Percentiles rank a stretch among this genome's conserved stretches.
Conservation (phyloP, 2,797 vertebrate species). For the Anolis apletophallus region DNA sequence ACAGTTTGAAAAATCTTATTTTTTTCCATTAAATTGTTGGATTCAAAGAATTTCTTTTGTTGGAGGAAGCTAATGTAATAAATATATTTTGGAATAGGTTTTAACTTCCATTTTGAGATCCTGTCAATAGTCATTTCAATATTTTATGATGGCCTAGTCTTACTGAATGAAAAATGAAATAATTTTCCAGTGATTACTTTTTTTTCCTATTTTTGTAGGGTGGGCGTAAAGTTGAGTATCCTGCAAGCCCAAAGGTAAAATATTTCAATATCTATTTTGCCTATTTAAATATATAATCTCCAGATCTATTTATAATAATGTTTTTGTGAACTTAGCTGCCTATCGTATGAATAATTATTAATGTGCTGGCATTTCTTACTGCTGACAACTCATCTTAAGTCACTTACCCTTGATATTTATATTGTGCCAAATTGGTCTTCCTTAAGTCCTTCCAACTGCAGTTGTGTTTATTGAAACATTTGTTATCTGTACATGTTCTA, state of each 20-base stretch:
- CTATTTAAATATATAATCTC: background rate
- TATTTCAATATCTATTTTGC: background rate
- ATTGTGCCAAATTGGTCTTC: background rate
- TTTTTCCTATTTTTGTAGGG: constrained; percentile 79
- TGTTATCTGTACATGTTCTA: too few species aligned
- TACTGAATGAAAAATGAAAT: background rate
- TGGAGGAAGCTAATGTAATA: background rate
- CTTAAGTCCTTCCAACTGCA: background rate
- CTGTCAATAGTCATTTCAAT: background rate
- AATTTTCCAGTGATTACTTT: background rate
- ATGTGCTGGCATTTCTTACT: background rate
- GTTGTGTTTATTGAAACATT: background rate
- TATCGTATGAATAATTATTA: background rate
- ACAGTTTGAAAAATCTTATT: background rate
- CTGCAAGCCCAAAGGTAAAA: constrained; percentile 88
- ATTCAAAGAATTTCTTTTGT: background rate
- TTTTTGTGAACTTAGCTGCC: rapidly evolving
- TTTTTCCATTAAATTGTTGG: background rate
- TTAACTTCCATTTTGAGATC: background rate
- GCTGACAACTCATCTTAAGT: background rate
- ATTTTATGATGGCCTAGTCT: background rate
- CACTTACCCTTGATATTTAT: background rate
- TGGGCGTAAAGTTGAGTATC: constrained; percentile 89
- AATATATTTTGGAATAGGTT: background rate
- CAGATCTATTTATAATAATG: background rate